Percentiles rank a stretch among this genome's conserved stretches.
phyloP scores from a whole-genome alignment of 1,140 invertebrate species.

The Ostrea denselamellosa region DNA sequence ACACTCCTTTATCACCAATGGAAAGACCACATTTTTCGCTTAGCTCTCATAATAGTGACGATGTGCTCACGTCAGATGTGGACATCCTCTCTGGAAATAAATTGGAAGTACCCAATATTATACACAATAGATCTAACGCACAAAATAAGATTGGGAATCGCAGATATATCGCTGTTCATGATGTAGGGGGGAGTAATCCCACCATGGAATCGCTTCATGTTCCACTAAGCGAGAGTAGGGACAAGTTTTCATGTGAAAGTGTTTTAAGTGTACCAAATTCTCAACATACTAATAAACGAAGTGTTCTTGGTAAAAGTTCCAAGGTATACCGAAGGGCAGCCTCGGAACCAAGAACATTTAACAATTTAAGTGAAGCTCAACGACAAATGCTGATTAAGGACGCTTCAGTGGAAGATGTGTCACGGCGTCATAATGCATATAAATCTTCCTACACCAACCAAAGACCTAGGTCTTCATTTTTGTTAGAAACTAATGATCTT shows the following conservation, averaged over 20 bases:
- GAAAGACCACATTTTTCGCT: conserved; percentile 52
- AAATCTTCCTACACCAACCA: background rate
- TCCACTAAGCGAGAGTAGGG: background rate
- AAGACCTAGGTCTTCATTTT: background rate
- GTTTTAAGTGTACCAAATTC: conserved; percentile 24
- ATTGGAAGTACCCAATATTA: background rate
- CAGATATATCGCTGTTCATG: background rate
- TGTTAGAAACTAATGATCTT: background rate
- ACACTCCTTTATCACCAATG: conserved; percentile 51
- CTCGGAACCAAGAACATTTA: conserved; percentile 33
- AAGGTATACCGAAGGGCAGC: conserved; percentile 34
- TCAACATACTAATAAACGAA: background rate
- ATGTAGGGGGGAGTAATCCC: background rate
- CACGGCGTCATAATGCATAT: conserved; percentile 11
- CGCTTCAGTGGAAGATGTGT: conserved; percentile 21
- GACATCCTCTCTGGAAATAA: background rate
- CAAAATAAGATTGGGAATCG: conserved; percentile 2
- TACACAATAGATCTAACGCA: background rate
- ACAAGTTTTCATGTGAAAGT: conserved; percentile 29
- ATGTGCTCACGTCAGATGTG: conserved; percentile 22
- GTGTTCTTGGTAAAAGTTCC: background rate
- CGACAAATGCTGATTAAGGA: conserved; percentile 34
- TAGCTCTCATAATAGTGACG: conserved; percentile 54
- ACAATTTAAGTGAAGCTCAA: conserved; percentile 13
- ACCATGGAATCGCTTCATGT: background rate